phyloP scores from a whole-genome alignment of 2,888 invertebrate genomes.

The Oscheius myriophilus region DNA sequence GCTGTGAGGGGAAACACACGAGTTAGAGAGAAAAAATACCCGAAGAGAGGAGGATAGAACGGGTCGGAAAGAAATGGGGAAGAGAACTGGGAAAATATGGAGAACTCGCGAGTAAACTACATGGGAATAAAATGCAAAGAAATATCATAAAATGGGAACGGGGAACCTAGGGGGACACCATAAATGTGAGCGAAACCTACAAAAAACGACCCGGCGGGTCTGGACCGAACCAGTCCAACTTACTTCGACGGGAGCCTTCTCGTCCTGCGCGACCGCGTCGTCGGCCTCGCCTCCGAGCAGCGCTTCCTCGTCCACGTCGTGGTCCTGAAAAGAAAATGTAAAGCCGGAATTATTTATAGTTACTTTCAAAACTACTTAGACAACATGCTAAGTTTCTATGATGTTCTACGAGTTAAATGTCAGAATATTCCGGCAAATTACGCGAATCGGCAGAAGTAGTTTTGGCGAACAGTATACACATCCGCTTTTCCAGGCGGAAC shows the following conservation, averaged over 20 bases:
- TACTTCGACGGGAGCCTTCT: constrained; percentile 20
- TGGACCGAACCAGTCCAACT: constrained; percentile 13
- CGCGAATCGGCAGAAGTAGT: no score
- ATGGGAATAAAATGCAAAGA: not conserved
- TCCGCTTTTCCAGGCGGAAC: no score
- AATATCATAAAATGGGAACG: no score
- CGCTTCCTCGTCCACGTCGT: constrained; percentile 16
- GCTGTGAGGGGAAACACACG: not conserved
- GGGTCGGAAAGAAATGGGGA: not conserved
- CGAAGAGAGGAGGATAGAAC: not conserved
- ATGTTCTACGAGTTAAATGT: no score
- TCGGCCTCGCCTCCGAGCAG: constrained; percentile 8
- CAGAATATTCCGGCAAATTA: no score
- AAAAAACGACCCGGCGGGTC: not conserved
- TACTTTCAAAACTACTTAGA: no score
- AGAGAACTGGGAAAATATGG: not conserved
- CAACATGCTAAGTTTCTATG: no score
- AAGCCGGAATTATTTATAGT: no score
- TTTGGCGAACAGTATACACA: no score
- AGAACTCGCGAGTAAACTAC: not conserved
- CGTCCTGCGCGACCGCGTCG: not conserved
- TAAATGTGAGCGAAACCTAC: constrained; percentile 3
- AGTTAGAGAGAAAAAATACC: not conserved
- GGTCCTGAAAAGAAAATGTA: constrained; percentile 11
- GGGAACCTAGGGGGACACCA: not conserved